phyloP scores from a whole-genome alignment of 2,888 invertebrate species.

The Alentia gelatinosa region DNA sequence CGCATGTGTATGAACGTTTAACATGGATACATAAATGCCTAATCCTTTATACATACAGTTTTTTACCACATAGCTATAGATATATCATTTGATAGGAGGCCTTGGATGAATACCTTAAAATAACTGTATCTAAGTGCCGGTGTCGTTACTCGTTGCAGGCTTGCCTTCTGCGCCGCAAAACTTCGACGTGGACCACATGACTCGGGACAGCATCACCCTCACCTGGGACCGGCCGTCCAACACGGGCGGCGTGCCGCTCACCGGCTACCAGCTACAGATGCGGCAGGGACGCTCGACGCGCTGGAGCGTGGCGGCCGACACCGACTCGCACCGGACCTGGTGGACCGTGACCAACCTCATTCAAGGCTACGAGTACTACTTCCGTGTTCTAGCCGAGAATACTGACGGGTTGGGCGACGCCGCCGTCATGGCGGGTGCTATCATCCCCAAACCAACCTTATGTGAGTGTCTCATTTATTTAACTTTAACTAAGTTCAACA shows the following conservation, averaged over 20 bases:
- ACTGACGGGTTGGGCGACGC: constrained; percentile 85
- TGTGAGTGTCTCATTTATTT: too few species aligned
- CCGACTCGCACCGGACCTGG: constrained; percentile 68
- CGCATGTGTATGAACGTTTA: too few species aligned
- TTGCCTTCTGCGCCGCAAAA: constrained; percentile 68
- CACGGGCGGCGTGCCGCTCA: constrained; percentile 94
- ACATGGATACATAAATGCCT: too few species aligned
- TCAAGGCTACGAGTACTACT: constrained; percentile 85
- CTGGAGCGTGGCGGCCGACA: constrained; percentile 71
- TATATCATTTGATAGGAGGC: too few species aligned
- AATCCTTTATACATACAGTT: too few species aligned
- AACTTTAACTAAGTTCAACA: too few species aligned
- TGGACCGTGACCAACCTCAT: constrained; percentile 70
- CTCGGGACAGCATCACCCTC: constrained; percentile 83
- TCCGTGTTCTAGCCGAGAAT: constrained; percentile 92
- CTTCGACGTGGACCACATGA: constrained; percentile 72
- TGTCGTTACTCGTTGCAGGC: constrained; percentile 60
- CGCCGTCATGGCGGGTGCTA: constrained; percentile 56
- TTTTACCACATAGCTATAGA: too few species aligned
- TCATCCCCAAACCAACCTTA: constrained; percentile 61
- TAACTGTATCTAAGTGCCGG: too few species aligned
- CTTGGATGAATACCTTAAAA: too few species aligned
- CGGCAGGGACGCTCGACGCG: constrained; percentile 62
- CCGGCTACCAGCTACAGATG: constrained; percentile 88
- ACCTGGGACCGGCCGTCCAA: constrained; percentile 93